Base-by-base conservation (phyloP, 1,140 invertebrate species). In the Euglossa dilemma region DNA sequence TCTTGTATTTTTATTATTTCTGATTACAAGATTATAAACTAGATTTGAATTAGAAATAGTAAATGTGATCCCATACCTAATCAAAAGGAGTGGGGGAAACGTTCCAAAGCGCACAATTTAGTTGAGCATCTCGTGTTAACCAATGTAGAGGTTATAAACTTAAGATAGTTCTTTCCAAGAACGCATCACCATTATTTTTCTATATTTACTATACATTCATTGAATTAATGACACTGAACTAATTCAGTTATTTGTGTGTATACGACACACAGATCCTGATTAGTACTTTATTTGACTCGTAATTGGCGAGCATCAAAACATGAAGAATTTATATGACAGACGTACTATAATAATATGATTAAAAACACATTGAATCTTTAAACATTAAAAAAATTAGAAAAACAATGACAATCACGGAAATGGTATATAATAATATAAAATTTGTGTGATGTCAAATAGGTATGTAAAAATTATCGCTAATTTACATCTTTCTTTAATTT, bases 391-490 rank as follows among this genome's bases (percentile, higher is more conserved):
- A 28, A 54, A 77, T 28, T 47, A 2, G 73, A 77, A 20, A 3
- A 67, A 28, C 25, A n/a, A 20, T n/a, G 74, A 81, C 18, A 75
- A 36, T 63, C 36, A 43, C 5, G 28, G 73, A 23, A 70, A 70
- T 59, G 14, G 6, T 83, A n/a, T 18, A 56, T 9, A 14, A 20
- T 36, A 25, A n/a, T 23, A 14, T 14, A n/a, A 36, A 57, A 76
- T 87, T 75, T n/a, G 36, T 43, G 18, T 87, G 63, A 74, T 84
- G 71, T 66, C 75, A 87, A 61, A 70, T 76, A 84, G 16, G 75
- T 87, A 80, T 28, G 52, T 36, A 5, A 1, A 2, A 69, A 25
- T 67, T 56, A 66, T 9, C 7, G 50, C 20, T 0, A n/a, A 43
- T 36, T 63, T 14, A 63, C 43, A 23, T 20, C 64, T 7, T 12